Percentiles rank a stretch among this genome's conserved stretches.
Evolutionary conservation across 2,113 vertebrate genomes (phyloP).

Genomic region (Mastomys coucha): DNA sequence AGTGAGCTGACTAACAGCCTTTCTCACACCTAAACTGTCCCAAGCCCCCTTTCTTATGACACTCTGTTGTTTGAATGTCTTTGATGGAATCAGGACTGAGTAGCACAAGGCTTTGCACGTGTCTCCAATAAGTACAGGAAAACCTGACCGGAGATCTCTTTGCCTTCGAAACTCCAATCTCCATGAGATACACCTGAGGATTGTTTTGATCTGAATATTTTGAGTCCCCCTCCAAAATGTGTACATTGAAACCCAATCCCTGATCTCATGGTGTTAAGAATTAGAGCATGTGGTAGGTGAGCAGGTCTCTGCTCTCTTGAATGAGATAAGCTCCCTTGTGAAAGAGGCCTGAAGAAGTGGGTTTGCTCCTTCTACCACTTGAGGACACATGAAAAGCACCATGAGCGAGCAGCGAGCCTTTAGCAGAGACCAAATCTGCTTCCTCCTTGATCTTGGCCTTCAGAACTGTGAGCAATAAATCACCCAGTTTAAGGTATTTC

Average conservation of each 20-base stretch:
- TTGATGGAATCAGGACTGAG: background rate
- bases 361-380: background rate
- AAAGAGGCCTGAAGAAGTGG: background rate
- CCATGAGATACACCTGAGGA: background rate
- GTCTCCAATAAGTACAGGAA: background rate
- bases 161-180: background rate
- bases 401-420: background rate
- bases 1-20: background rate
- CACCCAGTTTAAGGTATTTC: background rate
- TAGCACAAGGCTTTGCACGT: background rate
- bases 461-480: background rate
- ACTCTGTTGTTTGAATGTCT: background rate
- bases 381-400: background rate
- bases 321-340: background rate
- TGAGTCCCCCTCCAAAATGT: background rate
- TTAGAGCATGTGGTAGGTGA: background rate
- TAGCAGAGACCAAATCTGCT: background rate
- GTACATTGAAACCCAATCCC: background rate
- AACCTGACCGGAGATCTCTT: background rate
- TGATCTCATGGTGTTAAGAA: background rate
- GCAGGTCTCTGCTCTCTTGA: background rate
- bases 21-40: background rate
- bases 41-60: background rate
- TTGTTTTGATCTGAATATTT: background rate
- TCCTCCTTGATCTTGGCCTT: background rate